A percentile compares a stretch with the other conserved stretches of the same genome.
phyloP scores from a whole-genome alignment of 1,140 invertebrate species.

The Drosophila varians region DNA sequence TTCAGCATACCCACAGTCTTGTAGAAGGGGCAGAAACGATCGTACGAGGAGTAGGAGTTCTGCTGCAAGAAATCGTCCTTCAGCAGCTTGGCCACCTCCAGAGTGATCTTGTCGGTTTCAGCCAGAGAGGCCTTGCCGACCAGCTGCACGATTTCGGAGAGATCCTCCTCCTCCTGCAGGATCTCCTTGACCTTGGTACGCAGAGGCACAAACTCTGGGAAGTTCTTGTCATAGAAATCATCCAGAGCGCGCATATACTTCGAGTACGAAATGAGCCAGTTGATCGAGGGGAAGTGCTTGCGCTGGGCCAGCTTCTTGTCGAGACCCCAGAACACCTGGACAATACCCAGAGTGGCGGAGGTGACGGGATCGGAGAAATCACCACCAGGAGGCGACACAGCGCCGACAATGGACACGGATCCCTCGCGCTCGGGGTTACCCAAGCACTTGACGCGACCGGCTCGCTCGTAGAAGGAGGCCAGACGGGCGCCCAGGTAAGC shows the following conservation, averaged over 20 bases:
- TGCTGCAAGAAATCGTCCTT: slow-evolving; percentile 99
- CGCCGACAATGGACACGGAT: slow-evolving; percentile 99
- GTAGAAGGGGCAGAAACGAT: slow-evolving; percentile 99
- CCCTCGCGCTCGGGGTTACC: slow-evolving; percentile 99
- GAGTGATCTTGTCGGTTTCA: slow-evolving; percentile 99
- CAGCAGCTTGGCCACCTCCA: slow-evolving; percentile 98
- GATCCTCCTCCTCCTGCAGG: slow-evolving; percentile 99
- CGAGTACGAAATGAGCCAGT: slow-evolving; percentile 99
- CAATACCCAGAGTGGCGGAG: slow-evolving; percentile 99
- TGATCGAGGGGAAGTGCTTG: slow-evolving; percentile 99
- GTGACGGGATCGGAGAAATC: slow-evolving; percentile 99
- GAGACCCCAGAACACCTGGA: slow-evolving; percentile 99
- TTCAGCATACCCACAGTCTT: slow-evolving; percentile 99
- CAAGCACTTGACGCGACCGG: slow-evolving; percentile 98
- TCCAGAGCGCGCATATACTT: slow-evolving; percentile 99
- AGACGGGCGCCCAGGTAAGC: slow-evolving; percentile 99
- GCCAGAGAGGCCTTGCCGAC: slow-evolving; percentile 99
- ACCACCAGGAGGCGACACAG: slow-evolving; percentile 99
- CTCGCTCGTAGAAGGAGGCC: slow-evolving; percentile 99
- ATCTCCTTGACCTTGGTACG: slow-evolving; percentile 98
- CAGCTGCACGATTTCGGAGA: slow-evolving; percentile 99
- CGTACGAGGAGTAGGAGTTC: slow-evolving; percentile 98
- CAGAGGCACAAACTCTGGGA: slow-evolving; percentile 98
- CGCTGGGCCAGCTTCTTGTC: slow-evolving; percentile 99
- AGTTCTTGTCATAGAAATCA: slow-evolving; percentile 99